phyloP scores from a whole-genome alignment of 2,113 vertebrate genomes.

The Atlantisia rogersi region DNA sequence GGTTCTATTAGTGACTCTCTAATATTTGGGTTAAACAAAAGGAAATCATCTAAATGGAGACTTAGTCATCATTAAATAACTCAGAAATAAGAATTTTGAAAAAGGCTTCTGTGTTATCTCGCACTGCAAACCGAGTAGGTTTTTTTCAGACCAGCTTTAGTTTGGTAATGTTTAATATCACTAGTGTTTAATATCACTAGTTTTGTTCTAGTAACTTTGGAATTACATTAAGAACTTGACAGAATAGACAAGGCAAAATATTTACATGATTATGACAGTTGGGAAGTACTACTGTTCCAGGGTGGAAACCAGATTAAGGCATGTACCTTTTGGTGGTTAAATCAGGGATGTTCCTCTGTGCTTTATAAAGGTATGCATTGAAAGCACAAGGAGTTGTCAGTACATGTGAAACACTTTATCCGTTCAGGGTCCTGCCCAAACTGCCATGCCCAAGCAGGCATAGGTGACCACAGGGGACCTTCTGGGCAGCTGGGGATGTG shows the following conservation, averaged over 20 bases:
- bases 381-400: not conserved
- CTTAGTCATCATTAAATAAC: slow-evolving; percentile 18
- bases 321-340: not conserved
- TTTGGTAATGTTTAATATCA: not conserved
- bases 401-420: not conserved
- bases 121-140: not conserved
- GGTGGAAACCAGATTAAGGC: not conserved
- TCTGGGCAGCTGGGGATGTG: not conserved
- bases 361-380: not conserved
- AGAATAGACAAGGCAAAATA: not conserved
- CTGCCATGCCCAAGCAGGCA: not conserved
- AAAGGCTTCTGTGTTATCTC: not conserved
- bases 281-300: not conserved
- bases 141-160: not conserved
- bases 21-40: not conserved
- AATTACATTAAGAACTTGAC: not conserved
- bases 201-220: not conserved
- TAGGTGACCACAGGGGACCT: not conserved
- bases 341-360: not conserved
- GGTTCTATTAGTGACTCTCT: not conserved
- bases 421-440: not conserved
- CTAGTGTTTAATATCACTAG: not conserved
- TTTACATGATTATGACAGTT: not conserved
- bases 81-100: not conserved
- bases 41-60: not conserved